These are phyloP conservation scores for Gambusia holbrooki DNA, from an alignment of 2,113 vertebrate genomes.

Conservation along the genomic window DNA sequence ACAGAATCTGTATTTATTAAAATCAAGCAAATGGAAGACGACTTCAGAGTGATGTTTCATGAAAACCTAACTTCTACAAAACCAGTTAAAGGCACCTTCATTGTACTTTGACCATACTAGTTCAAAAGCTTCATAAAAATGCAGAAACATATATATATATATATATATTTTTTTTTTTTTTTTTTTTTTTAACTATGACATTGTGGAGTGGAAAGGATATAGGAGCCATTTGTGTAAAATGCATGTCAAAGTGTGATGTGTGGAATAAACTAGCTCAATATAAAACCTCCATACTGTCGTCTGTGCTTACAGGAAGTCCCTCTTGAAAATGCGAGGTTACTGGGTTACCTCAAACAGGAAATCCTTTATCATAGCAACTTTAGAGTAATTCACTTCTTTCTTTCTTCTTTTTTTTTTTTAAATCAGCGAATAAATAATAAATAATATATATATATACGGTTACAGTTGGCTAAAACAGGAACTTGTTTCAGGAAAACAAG, in stretches of 20 bases:
- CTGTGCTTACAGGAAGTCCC: constrained; percentile 57
- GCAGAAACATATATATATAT: background rate
- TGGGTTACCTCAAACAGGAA: constrained; percentile 48
- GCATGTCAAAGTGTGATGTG: constrained; percentile 18
- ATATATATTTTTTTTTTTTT: too few species aligned
- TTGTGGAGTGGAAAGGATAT: background rate
- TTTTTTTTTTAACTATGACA: too few species aligned
- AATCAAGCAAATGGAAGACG: background rate
- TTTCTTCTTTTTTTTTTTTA: too few species aligned
- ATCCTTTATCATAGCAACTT: constrained; percentile 49
- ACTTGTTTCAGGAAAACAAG: constrained; percentile 17
- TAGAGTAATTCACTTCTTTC: background rate
- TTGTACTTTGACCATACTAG: background rate
- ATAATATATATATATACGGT: background rate
- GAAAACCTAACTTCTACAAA: background rate
- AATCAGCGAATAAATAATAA: too few species aligned
- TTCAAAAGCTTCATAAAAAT: background rate
- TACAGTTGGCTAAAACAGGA: background rate
- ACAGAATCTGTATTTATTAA: background rate
- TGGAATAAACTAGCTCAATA: constrained; percentile 70
- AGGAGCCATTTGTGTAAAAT: background rate
- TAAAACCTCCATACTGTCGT: constrained; percentile 44
- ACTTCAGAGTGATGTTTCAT: background rate
- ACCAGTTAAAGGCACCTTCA: too few species aligned
- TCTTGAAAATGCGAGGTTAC: constrained; percentile 49